phyloP scores from a whole-genome alignment of 2,888 invertebrate species.

The Drosophila anomalata region DNA sequence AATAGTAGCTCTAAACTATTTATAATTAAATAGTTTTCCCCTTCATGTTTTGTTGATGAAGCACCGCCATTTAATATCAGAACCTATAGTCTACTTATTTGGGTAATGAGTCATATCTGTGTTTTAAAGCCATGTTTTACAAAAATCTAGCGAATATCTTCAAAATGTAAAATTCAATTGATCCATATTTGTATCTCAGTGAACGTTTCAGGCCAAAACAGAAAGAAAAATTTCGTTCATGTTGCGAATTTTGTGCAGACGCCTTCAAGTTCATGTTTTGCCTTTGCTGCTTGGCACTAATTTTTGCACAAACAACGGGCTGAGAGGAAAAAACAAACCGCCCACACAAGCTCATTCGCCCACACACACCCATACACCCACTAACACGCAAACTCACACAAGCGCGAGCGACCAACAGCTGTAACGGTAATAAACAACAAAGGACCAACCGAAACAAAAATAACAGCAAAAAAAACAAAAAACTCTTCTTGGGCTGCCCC shows the following conservation, averaged over 20 bases:
- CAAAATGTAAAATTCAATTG: too few species aligned
- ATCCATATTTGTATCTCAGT: neutral
- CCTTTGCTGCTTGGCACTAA: constrained; percentile 56
- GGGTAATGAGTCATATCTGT: too few species aligned
- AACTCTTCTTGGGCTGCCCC: neutral
- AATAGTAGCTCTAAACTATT: neutral
- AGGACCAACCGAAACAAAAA: constrained; percentile 39
- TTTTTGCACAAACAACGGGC: constrained; percentile 63
- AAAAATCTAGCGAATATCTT: too few species aligned
- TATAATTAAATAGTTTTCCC: too few species aligned
- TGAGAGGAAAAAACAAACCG: constrained; percentile 33
- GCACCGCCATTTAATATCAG: too few species aligned
- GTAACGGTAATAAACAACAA: constrained; percentile 74
- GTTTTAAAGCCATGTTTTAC: too few species aligned
- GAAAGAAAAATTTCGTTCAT: constrained; percentile 19
- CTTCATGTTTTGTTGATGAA: too few species aligned
- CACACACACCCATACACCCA: constrained; percentile 5
- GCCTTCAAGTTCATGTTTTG: constrained; percentile 61
- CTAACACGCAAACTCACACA: constrained; percentile 36
- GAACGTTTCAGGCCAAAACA: constrained; percentile 13
- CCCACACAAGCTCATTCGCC: constrained; percentile 37
- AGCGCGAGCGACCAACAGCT: constrained; percentile 61
- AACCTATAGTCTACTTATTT: too few species aligned
- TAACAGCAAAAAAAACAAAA: constrained; percentile 31
- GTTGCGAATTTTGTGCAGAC: constrained; percentile 44